Evolutionary conservation across 2,888 invertebrate species (phyloP), one percentile per base, ranked within the genome.

Genomic region (Cephus sareptanus): DNA sequence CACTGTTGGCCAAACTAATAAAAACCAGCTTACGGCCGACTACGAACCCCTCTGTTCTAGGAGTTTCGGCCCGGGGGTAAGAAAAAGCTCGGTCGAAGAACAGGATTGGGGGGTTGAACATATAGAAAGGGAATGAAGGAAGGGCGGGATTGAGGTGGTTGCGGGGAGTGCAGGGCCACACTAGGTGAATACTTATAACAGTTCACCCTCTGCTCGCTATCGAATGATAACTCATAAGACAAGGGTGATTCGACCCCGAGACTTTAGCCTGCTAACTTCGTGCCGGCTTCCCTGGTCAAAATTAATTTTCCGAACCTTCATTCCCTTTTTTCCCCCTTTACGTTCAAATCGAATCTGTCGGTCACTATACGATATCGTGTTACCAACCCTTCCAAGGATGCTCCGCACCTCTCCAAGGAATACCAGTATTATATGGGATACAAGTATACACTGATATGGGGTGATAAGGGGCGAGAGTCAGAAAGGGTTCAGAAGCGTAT

Each of bases 1-100:
- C 79, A 79, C 79, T 84, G 83, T 83, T 83, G 81, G 82, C 79
- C 80, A 81, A 83, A 85, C 81, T 83, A 83, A 85, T 85, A 83
- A 82, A 83, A 83, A 79, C 78, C 78, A 82, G 81, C 80, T 84
- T 83, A 81, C 75, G 73, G 77, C 75, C 40, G 37, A 56, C 73
- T 33, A 70, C 30, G 15, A 40, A 40, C 40, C 40, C 56, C 23
- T 56, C 56, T 56, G 56, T 56, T 56, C 23, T 6, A 56, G 56
- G 56, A 56, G 56, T 56, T 56, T 56, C 56, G 56, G 56, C 56
- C 23, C 56, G 56, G 56, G 56, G 56, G 23, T 23, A 23, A 23
- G 9, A 56, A 12, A 23, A 56, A 23, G 40, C 23, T 23, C 56
- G 56, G 56, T 2, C 56, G 56, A 23, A 23, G 23, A 56, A 56